Conservation (phyloP, 2,797 vertebrate species). For the Coregonus ussuriensis region DNA sequence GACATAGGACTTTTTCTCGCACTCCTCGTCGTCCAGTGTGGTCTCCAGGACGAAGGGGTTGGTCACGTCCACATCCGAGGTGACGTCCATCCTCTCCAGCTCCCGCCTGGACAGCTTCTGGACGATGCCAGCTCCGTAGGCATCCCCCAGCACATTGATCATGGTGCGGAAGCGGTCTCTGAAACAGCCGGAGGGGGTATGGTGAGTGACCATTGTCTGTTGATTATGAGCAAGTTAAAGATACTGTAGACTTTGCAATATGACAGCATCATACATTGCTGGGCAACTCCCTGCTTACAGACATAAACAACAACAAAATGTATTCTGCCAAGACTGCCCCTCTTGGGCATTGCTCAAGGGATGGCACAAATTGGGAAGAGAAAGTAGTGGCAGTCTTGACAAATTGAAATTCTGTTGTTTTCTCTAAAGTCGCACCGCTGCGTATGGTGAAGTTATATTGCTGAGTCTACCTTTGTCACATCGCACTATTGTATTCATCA, state of each 20-base stretch:
- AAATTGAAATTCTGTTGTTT: background rate
- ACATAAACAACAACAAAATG: too few species aligned
- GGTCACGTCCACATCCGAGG: conserved; percentile 88
- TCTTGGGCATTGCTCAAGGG: too few species aligned
- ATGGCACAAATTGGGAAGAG: background rate
- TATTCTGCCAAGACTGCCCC: too few species aligned
- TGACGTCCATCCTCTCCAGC: conserved; percentile 88
- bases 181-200: conserved; percentile 14
- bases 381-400: background rate
- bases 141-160: conserved; percentile 97
- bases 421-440: background rate
- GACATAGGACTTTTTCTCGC: conserved; percentile 91
- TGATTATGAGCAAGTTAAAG: background rate
- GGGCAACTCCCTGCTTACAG: too few species aligned
- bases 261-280: background rate
- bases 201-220: background rate
- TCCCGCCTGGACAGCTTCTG: conserved; percentile 93
- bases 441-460: background rate
- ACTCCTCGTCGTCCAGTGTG: conserved; percentile 82
- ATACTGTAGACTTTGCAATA: background rate
- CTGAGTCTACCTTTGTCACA: background rate
- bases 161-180: conserved; percentile 98
- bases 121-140: conserved; percentile 91
- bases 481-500: conserved; percentile 6
- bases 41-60: conserved; percentile 94